Conservation (phyloP, 2,888 invertebrate species). For the Oeneis ivallda region DNA sequence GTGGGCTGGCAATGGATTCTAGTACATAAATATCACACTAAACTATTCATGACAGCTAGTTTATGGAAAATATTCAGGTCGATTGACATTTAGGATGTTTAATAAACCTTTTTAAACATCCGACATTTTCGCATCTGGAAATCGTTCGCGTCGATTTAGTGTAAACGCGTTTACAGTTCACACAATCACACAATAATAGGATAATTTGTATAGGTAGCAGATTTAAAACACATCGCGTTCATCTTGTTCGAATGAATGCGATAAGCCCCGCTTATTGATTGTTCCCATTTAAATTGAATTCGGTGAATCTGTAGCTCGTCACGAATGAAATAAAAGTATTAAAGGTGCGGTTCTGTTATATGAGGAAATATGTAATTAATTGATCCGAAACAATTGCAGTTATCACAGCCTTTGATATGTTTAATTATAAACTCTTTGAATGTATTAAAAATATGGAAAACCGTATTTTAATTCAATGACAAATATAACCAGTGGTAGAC, state of each 20-base stretch:
- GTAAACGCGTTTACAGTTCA: constrained; percentile 41
- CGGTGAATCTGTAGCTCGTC: constrained; percentile 62
- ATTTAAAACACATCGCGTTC: constrained; percentile 71
- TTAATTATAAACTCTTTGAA: no score
- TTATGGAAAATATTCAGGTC: neutral
- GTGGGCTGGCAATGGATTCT: neutral
- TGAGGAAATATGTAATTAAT: constrained; percentile 34
- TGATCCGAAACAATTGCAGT: constrained; percentile 20
- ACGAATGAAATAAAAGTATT: constrained; percentile 62
- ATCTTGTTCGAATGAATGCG: constrained; percentile 69
- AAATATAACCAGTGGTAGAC: no score
- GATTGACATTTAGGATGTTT: neutral
- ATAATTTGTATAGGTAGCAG: constrained; percentile 65
- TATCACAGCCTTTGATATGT: neutral
- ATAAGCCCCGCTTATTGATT: constrained; percentile 73
- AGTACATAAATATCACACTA: neutral
- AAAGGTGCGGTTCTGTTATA: constrained; percentile 45
- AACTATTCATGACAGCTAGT: neutral
- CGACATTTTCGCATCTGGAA: constrained; percentile 1
- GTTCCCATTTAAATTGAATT: constrained; percentile 72
- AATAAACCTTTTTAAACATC: neutral
- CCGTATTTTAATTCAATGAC: no score
- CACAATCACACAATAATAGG: constrained; percentile 59
- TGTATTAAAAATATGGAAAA: no score
- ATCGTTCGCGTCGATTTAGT: constrained; percentile 21